Evolutionary conservation across 2,113 vertebrate genomes (phyloP), one percentile per base, ranked within the genome.

Genomic region (Lagenorhynchus albirostris): DNA sequence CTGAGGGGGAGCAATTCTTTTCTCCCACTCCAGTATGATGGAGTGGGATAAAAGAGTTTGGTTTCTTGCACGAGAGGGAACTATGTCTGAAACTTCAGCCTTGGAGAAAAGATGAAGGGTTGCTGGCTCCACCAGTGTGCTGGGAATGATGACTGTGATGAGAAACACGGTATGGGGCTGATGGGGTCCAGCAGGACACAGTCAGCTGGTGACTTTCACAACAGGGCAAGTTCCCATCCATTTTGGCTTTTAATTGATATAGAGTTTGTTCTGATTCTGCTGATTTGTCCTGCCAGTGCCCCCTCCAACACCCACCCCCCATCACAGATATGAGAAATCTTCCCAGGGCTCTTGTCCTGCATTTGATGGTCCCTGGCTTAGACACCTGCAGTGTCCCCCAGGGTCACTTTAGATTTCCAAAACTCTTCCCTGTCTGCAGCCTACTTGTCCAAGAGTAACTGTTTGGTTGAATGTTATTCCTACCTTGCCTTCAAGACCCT

Each of bases 1-100:
- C 94, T 96, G 90, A 96, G 84, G 62, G 29, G 38, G 74, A 92
- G 58, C 91, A 44, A 88, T 94, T 96, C 94, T 63, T 97, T 94
- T 73, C 53, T 74, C 68, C 71, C 25, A 71, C 50, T 93, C 84
- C 70, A 33, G 36, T 25, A 50, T 76, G 87, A 84, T 44, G 55
- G 60, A 87, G 62, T 68, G 89, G 74, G 70, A 96, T 94, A 58
- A 89, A 95, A 82, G 68, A 76, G 60, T 82, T 79, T 68, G n/a
- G 55, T 87, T 74, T 44, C 84, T 89, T 77, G 33, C 58, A 81
- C 1, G 0, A 77, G 53, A 88, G 80, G 36, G 90, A 95, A 95
- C 85, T 29, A 29, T 6, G 36, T 71, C 70, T 96, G 86, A 94
- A 95, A 80, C 70, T 62, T 10, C 74, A 95, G 36, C n/a, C 63